Evolutionary conservation across 2,797 vertebrate species (phyloP), one percentile per base, ranked within the genome.

Genomic region (Cynodonichthys magdalenae): DNA sequence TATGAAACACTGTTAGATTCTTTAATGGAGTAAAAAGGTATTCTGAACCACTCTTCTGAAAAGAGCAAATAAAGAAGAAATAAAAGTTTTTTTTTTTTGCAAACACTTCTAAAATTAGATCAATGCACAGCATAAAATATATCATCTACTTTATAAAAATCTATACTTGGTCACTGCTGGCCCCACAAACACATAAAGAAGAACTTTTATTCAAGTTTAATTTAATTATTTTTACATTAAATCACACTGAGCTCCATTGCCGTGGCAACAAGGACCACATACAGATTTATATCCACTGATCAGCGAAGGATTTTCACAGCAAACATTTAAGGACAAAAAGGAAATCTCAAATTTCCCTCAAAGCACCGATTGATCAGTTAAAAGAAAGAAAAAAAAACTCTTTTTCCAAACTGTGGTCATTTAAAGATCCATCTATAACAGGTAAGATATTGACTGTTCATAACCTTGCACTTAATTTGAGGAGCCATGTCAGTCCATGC

Each of bases 171-270:
- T 39, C 2, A 1, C 34, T 2, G 44, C n/a, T 18, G n/a, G 6
- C 19, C 20, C 18, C 18, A 31, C 36, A 51, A 15, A 59, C 44
- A 27, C 15, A 9, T 14, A 6, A 46, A 66, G 24, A 31, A 3
- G 24, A 2, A 70, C 71, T 80, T 84, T 82, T 68, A 80, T 83
- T 85, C 42, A 69, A 73, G 71, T 55, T 73, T 15, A 62, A 45
- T 50, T 49, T 48, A 8, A 75, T 62, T 68, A 5, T n/a, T 28
- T 77, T 81, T 73, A 60, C 83, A 59, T 72, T 70, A 65, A 66
- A 39, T 46, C 55, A 89, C 57, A 81, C 53, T 71, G 47, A 48
- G 46, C 47, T 76, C 7, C 75, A 78, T 83, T 72, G 76, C 83
- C 83, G 85, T 56, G 66, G 47, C 51, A 78, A 74, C 46, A 74